Evolutionary conservation across 2,888 invertebrate species (phyloP).

Genomic region (Lumbricus terrestris): DNA sequence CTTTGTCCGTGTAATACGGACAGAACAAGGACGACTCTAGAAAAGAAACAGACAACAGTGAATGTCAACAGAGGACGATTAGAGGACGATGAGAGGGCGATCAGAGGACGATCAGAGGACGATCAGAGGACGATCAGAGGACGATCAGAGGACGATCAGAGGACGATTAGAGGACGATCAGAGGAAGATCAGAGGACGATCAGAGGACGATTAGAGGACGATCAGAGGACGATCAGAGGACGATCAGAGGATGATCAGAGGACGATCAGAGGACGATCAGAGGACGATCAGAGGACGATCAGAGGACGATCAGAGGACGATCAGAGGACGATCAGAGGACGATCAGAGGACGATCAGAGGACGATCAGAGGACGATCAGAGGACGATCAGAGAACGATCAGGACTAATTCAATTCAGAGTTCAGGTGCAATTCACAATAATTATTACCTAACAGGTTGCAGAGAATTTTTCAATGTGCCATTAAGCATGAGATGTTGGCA

Average conservation of each 20-base stretch:
- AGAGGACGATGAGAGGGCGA: not conserved
- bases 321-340: too few species aligned
- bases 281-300: too few species aligned
- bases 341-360: not conserved
- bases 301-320: not conserved
- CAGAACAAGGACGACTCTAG: not conserved
- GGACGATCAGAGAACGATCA: not conserved
- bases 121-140: too few species aligned
- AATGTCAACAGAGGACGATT: not conserved
- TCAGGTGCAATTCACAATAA: not conserved
- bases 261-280: too few species aligned
- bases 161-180: too few species aligned
- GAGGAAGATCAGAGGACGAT: not conserved
- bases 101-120: not conserved
- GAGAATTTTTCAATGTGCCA: not conserved
- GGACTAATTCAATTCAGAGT: not conserved
- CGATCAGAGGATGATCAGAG: too few species aligned
- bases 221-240: not conserved
- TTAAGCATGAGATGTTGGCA: not conserved
- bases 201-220: too few species aligned
- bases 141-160: not conserved
- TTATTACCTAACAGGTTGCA: not conserved
- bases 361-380: too few species aligned
- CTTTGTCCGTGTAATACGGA: not conserved
- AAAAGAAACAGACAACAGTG: not conserved